Evolutionary conservation across 2,797 vertebrate species (phyloP).

Genomic region (Trematomus bernacchii): DNA sequence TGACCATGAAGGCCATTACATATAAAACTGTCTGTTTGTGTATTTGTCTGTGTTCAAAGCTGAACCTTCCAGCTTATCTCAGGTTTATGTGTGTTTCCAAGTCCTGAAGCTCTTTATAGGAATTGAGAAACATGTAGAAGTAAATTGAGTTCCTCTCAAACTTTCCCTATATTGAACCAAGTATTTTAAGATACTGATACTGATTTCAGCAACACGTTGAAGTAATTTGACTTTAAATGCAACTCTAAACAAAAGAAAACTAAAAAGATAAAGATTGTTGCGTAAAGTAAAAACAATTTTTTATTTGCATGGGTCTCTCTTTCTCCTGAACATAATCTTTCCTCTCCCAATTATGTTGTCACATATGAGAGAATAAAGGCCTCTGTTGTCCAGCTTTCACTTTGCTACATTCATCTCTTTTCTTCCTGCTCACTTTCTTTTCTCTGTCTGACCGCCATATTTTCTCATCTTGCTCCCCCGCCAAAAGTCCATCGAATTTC

Average conservation of each 20-base stretch:
- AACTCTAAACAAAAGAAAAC: too few relatives aligned
- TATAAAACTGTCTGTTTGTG: too few relatives aligned
- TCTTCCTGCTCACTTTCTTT: not conserved
- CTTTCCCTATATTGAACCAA: too few relatives aligned
- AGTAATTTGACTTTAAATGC: not conserved
- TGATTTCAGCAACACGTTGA: not conserved
- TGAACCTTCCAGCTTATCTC: too few relatives aligned
- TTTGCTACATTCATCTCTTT: conserved; percentile 22
- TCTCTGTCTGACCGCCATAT: conserved; percentile 15
- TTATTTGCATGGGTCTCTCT: not conserved
- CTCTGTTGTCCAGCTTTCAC: conserved; percentile 50
- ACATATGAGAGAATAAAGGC: conserved; percentile 51
- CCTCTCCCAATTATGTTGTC: conserved; percentile 59
- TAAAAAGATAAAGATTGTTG: too few relatives aligned
- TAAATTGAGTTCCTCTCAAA: too few relatives aligned
- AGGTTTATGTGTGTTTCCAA: too few relatives aligned
- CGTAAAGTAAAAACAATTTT: too few relatives aligned
- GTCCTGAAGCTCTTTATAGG: too few relatives aligned
- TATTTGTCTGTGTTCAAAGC: too few relatives aligned
- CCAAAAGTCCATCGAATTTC: conserved; percentile 22
- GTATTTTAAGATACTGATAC: not conserved
- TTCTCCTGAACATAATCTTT: conserved; percentile 38
- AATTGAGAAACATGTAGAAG: too few relatives aligned
- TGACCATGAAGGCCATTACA: too few relatives aligned
- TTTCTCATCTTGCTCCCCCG: conserved; percentile 23